Evolutionary conservation across 2,888 invertebrate genomes (phyloP).

Genomic region (Rotaria magnacalcarata): DNA sequence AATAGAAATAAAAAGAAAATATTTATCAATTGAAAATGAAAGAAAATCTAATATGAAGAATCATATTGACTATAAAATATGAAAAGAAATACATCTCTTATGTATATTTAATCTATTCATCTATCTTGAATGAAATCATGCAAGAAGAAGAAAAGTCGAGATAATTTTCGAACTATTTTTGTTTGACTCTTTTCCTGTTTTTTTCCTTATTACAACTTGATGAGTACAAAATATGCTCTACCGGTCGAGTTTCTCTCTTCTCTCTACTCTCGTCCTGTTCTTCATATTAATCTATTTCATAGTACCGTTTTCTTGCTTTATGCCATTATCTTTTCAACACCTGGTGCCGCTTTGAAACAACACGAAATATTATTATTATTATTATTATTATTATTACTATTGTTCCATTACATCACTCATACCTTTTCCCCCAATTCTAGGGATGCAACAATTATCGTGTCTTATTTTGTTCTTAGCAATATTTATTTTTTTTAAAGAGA

Average conservation of each 20-base stretch:
- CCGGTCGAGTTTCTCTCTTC: neutral
- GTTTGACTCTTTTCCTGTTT: neutral
- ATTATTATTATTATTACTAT: constrained; percentile 24
- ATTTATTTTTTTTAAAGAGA: constrained; percentile 13
- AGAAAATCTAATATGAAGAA: no score
- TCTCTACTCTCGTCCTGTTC: neutral
- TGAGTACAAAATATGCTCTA: constrained; percentile 4
- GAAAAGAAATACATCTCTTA: no score
- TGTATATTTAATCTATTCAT: no score
- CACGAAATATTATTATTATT: constrained; percentile 24
- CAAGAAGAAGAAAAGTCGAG: no score
- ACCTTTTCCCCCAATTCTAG: neutral
- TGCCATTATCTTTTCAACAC: neutral
- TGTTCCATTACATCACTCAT: constrained; percentile 18
- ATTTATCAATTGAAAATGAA: no score
- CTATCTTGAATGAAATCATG: no score
- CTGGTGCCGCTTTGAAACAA: neutral
- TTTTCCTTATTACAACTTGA: constrained; percentile 11
- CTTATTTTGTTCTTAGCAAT: neutral
- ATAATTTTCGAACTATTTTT: no score
- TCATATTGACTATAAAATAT: no score
- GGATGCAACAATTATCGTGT: constrained; percentile 8
- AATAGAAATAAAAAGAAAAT: no score
- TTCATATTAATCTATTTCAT: neutral
- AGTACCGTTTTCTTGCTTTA: neutral